phyloP scores from a whole-genome alignment of 2,113 vertebrate species.

The Albula glossodonta region DNA sequence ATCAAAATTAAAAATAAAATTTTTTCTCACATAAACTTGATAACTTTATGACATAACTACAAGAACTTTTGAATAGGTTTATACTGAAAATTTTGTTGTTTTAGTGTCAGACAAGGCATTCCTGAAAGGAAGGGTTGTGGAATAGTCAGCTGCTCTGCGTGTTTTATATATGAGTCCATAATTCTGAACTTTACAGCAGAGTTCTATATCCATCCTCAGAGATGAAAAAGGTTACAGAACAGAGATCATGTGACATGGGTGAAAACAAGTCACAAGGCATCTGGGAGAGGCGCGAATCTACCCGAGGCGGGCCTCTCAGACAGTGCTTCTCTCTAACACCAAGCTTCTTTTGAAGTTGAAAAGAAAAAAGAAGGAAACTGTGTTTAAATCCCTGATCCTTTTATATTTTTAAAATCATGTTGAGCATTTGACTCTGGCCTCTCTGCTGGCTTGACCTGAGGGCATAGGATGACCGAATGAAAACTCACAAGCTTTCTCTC shows the following conservation, averaged over 20 bases:
- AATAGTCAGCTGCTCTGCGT: neutral
- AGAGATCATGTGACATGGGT: constrained; percentile 46
- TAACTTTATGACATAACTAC: neutral
- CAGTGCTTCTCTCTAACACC: neutral
- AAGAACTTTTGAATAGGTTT: neutral
- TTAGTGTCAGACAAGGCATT: neutral
- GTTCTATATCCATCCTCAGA: constrained; percentile 38
- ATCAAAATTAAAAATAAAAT: neutral
- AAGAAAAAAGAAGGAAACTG: constrained; percentile 11
- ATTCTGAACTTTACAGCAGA: neutral
- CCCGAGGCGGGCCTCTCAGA: neutral
- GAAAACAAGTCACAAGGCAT: constrained; percentile 52
- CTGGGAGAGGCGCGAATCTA: constrained; percentile 3
- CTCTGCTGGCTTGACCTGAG: neutral
- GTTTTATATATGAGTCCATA: neutral
- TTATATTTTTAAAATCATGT: neutral
- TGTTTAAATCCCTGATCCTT: constrained; percentile 1
- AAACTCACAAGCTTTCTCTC: neutral
- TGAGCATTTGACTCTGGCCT: neutral
- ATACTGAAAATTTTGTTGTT: neutral
- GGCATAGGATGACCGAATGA: neutral
- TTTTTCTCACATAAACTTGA: neutral
- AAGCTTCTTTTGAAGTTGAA: constrained; percentile 41
- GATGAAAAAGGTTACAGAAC: constrained; percentile 34
- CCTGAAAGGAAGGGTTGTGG: neutral